phyloP scores from a whole-genome alignment of 2,888 invertebrate genomes.

The Watsonalla binaria region DNA sequence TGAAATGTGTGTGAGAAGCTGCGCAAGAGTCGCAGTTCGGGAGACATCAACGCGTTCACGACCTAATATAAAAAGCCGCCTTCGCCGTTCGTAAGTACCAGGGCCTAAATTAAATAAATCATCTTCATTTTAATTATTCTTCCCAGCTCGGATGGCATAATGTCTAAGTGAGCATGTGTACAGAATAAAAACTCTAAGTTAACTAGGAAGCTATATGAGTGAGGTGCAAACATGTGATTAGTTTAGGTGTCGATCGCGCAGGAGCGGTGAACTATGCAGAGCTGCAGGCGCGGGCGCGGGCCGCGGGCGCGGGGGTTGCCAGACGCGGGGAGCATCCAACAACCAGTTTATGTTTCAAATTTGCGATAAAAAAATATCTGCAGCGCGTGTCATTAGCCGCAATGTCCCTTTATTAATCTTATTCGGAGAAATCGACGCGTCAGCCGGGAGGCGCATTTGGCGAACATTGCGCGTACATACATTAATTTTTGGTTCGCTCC shows the following conservation, averaged over 20 bases:
- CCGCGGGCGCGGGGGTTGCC: conserved; percentile 16
- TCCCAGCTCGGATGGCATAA: neutral
- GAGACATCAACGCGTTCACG: conserved; percentile 61
- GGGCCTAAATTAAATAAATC: too few relatives aligned
- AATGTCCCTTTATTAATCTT: conserved; percentile 65
- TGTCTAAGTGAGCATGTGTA: neutral
- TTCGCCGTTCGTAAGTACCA: neutral
- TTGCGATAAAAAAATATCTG: conserved; percentile 73
- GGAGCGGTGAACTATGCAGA: conserved; percentile 47
- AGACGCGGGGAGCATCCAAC: conserved; percentile 24
- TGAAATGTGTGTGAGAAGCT: neutral
- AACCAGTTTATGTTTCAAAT: conserved; percentile 71
- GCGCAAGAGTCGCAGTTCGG: conserved; percentile 33
- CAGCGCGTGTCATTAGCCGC: conserved; percentile 74
- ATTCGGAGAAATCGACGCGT: conserved; percentile 74
- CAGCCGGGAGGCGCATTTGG: conserved; percentile 28
- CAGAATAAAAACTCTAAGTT: conserved; percentile 1
- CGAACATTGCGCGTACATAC: neutral
- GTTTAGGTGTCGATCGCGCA: conserved; percentile 36
- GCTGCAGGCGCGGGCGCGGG: conserved; percentile 23
- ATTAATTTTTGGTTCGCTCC: too few relatives aligned
- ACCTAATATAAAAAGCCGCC: neutral
- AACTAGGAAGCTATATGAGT: conserved; percentile 8
- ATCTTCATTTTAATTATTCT: too few relatives aligned
- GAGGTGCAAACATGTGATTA: conserved; percentile 34